Evolutionary conservation across 2,797 vertebrate species (phyloP).

Genomic region (Tenualosa ilisha): DNA sequence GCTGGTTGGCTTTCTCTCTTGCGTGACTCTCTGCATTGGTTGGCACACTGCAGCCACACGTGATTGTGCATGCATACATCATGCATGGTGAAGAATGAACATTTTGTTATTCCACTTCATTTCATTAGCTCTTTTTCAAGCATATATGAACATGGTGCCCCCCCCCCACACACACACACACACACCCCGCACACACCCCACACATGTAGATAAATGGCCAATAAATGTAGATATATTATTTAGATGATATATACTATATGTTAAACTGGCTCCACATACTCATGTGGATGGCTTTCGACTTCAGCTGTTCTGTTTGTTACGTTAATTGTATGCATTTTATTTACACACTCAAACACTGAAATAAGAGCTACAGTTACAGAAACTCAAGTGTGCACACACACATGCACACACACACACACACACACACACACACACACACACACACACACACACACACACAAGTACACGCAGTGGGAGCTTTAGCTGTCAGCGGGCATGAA

Average conservation of each 20-base stretch:
- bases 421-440: background rate
- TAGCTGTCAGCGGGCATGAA: background rate
- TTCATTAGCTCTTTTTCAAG: background rate
- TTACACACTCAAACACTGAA: constrained; percentile 1
- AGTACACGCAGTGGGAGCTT: background rate
- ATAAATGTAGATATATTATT: background rate
- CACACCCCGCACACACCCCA: no score
- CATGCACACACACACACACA: background rate
- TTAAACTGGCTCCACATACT: background rate
- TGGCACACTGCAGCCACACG: background rate
- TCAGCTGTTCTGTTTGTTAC: background rate
- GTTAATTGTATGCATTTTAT: background rate
- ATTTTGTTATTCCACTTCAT: background rate
- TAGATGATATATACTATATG: background rate
- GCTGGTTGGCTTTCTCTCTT: background rate
- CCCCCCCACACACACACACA: background rate
- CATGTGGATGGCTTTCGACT: background rate
- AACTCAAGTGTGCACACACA: background rate
- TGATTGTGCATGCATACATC: background rate
- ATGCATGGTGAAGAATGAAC: background rate
- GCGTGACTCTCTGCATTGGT: background rate
- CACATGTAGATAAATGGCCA: background rate
- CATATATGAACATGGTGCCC: background rate
- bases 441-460: background rate
- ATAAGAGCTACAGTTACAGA: background rate